Percentiles rank a stretch among this genome's conserved stretches.
Conservation (phyloP, 2,797 vertebrate species). For the Rhabdomys pumilio region DNA sequence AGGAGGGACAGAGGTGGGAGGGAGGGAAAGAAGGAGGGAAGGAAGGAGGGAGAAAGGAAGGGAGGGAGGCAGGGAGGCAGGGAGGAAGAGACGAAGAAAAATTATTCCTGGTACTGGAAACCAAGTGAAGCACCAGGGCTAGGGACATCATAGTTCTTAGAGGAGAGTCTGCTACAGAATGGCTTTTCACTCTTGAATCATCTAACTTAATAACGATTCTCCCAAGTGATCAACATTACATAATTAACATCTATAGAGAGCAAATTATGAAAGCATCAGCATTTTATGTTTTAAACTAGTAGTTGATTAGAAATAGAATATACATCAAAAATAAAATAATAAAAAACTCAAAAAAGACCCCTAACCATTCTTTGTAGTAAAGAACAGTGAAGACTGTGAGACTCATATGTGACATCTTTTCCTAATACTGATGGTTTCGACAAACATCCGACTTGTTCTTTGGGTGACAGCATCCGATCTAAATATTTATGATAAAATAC, state of each 20-base stretch:
- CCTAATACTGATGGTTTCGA: background rate
- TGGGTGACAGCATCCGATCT: background rate
- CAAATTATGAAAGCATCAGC: background rate
- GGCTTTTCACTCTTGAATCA: background rate
- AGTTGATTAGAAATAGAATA: background rate
- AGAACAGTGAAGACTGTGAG: background rate
- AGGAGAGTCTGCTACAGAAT: background rate
- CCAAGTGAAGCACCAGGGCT: background rate
- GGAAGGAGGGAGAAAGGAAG: no score
- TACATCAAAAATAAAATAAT: background rate
- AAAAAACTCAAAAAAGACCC: background rate
- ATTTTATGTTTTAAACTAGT: background rate
- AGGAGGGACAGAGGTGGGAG: no score
- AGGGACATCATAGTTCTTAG: background rate
- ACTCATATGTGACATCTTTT: background rate
- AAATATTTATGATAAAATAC: background rate
- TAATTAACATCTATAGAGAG: background rate
- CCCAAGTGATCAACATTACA: background rate
- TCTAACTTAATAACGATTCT: background rate
- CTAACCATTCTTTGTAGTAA: background rate
- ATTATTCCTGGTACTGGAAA: background rate
- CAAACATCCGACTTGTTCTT: background rate
- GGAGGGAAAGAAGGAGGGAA: fast-evolving
- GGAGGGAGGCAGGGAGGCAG: background rate
- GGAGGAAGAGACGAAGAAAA: background rate